phyloP scores from a whole-genome alignment of 2,113 vertebrate species.

The Archocentrus centrarchus region DNA sequence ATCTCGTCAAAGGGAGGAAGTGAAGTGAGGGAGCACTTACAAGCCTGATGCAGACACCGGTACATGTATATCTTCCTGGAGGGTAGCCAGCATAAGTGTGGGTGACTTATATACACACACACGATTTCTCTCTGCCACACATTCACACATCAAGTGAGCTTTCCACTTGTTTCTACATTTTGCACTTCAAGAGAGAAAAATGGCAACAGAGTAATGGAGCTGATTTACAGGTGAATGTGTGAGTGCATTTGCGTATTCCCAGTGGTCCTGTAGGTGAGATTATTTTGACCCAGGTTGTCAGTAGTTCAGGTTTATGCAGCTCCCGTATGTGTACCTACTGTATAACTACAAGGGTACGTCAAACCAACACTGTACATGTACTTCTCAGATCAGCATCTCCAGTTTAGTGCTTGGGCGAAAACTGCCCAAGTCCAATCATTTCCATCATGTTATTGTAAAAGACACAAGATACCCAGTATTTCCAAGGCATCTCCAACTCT shows the following conservation, averaged over 20 bases:
- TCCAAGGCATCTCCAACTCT: not conserved
- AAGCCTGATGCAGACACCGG: constrained; percentile 28
- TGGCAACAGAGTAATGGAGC: not conserved
- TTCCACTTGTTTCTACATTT: constrained; percentile 52
- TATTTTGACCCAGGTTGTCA: not conserved
- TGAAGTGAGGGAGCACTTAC: constrained; percentile 17
- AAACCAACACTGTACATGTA: constrained; percentile 9
- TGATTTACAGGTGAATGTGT: constrained; percentile 19
- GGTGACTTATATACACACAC: not conserved
- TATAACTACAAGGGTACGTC: not conserved
- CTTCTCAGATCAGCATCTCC: not conserved
- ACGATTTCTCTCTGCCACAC: not conserved
- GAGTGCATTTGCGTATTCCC: not conserved
- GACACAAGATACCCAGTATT: not conserved
- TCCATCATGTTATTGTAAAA: not conserved
- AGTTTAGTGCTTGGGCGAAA: not conserved
- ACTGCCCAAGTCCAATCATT: not conserved
- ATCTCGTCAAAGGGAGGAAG: constrained; percentile 30
- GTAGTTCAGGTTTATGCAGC: not conserved
- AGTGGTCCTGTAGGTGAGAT: not conserved
- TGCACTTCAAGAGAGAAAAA: constrained; percentile 32
- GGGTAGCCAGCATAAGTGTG: constrained; percentile 16
- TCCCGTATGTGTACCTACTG: not conserved
- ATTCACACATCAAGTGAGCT: constrained; percentile 16
- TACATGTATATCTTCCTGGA: constrained; percentile 25